These are phyloP conservation scores for Drosophila lutescens DNA, from an alignment of 2,888 invertebrate species.

Conservation along the genomic window DNA sequence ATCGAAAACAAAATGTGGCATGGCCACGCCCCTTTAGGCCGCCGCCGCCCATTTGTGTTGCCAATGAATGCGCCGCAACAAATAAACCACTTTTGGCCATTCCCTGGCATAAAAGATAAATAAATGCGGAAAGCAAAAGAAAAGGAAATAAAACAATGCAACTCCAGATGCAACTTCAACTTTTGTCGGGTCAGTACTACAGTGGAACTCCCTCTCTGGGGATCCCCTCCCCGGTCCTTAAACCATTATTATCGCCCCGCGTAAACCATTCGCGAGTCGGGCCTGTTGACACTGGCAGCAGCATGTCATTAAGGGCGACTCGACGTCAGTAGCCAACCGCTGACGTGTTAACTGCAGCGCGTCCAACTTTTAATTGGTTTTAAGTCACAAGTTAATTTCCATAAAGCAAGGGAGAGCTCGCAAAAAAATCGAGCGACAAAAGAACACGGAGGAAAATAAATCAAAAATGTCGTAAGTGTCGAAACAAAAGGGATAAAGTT, in stretches of 20 bases:
- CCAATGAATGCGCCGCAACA: conserved; percentile 50
- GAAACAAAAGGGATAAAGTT: background rate
- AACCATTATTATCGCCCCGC: conserved; percentile 48
- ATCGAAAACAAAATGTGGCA: conserved; percentile 37
- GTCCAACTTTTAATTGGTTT: conserved; percentile 79
- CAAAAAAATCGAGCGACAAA: background rate
- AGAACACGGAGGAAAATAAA: conserved; percentile 1
- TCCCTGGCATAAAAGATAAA: conserved; percentile 47
- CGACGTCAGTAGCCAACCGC: conserved; percentile 59
- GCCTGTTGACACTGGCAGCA: conserved; percentile 72
- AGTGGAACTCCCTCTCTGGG: background rate
- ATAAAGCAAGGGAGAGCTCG: conserved; percentile 43
- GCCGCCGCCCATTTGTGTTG: conserved; percentile 12
- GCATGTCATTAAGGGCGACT: conserved; percentile 67
- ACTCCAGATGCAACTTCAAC: conserved; percentile 53
- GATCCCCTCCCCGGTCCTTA: background rate
- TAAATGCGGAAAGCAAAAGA: conserved; percentile 43
- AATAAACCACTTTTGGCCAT: conserved; percentile 66
- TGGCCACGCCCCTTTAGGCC: conserved; percentile 1
- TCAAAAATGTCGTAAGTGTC: background rate
- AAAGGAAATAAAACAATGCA: conserved; percentile 32
- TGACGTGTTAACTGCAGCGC: conserved; percentile 74
- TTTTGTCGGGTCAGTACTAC: conserved; percentile 24
- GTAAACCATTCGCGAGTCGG: conserved; percentile 65
- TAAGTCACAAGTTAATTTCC: conserved; percentile 66